phyloP scores from a whole-genome alignment of 2,888 invertebrate species.

The Dynastes hyllus region DNA sequence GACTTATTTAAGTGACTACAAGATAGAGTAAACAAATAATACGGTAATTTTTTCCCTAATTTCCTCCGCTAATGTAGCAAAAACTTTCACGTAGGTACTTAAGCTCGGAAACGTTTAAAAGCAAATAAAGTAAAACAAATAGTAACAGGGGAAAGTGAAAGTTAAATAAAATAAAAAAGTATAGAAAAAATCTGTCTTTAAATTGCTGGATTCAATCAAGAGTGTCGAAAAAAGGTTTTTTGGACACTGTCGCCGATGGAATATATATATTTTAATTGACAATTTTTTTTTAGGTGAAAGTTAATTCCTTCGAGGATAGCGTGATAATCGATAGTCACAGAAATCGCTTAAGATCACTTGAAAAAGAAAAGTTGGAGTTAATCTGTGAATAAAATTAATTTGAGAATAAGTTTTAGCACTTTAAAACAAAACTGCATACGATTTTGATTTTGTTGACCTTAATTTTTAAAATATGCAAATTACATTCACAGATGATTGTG shows the following conservation, averaged over 20 bases:
- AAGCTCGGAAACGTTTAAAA: constrained; percentile 4
- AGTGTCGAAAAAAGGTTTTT: not conserved
- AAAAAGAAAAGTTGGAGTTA: no score
- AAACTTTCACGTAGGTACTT: constrained; percentile 22
- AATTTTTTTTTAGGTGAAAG: constrained; percentile 28
- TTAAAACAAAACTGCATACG: not conserved
- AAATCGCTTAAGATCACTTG: no score
- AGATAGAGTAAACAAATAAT: not conserved
- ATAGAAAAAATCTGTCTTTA: not conserved
- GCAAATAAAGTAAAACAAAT: not conserved
- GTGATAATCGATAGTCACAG: not conserved
- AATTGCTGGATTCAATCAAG: no score
- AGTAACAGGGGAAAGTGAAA: constrained; percentile 18
- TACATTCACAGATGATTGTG: no score
- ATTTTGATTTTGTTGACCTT: no score
- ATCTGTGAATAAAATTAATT: not conserved
- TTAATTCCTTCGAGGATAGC: not conserved
- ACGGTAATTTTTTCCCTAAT: not conserved
- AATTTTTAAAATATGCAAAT: no score
- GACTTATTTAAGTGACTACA: constrained; percentile 8
- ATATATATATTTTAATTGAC: not conserved
- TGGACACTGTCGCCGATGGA: not conserved
- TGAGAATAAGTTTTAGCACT: not conserved
- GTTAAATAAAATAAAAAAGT: not conserved
- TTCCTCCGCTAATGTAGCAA: not conserved